These are phyloP conservation scores for Malacoctenus gilli DNA, from an alignment of 2,797 vertebrate genomes.

Conservation along the genomic window DNA sequence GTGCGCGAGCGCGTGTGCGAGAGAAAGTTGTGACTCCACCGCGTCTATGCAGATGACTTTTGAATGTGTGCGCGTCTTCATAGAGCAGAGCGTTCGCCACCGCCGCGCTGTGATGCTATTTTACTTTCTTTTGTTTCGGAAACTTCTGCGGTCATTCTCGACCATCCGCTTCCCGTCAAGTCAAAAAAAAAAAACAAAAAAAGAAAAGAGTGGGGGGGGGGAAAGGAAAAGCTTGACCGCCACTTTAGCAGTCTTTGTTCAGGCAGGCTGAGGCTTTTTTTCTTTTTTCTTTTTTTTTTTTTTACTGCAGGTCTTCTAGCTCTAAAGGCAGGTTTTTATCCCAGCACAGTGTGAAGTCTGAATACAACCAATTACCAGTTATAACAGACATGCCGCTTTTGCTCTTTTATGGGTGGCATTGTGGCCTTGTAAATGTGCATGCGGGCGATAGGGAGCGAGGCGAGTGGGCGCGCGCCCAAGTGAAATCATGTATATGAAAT, in stretches of 20 bases:
- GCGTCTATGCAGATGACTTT: too few relatives aligned
- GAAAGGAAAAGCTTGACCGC: conserved; percentile 5
- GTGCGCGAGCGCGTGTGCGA: conserved; percentile 2
- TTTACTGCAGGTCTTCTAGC: conserved; percentile 36
- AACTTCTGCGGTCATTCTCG: too few relatives aligned
- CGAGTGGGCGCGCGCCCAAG: neutral
- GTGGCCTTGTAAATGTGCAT: conserved; percentile 5
- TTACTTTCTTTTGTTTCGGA: too few relatives aligned
- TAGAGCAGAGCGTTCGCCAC: too few relatives aligned
- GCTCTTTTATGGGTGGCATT: conserved; percentile 25
- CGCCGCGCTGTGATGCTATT: too few relatives aligned
- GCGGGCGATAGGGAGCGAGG: conserved; percentile 4
- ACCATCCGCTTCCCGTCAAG: neutral
- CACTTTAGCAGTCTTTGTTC: conserved; percentile 26
- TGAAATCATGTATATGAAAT: neutral
- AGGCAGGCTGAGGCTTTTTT: conserved; percentile 21
- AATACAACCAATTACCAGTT: conserved; percentile 53
- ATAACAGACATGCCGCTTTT: conserved; percentile 42
- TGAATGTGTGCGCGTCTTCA: too few relatives aligned
- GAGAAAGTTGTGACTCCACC: too few relatives aligned
- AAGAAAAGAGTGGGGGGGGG: neutral
- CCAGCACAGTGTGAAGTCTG: conserved; percentile 48
- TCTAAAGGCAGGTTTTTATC: conserved; percentile 57
- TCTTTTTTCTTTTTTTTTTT: too few relatives aligned
- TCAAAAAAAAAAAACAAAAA: neutral